A percentile compares a stretch with the other conserved stretches of the same genome.
These are phyloP conservation scores for Agriopis leucophaearia DNA, from an alignment of 2,888 invertebrate species.

Conservation along the genomic window DNA sequence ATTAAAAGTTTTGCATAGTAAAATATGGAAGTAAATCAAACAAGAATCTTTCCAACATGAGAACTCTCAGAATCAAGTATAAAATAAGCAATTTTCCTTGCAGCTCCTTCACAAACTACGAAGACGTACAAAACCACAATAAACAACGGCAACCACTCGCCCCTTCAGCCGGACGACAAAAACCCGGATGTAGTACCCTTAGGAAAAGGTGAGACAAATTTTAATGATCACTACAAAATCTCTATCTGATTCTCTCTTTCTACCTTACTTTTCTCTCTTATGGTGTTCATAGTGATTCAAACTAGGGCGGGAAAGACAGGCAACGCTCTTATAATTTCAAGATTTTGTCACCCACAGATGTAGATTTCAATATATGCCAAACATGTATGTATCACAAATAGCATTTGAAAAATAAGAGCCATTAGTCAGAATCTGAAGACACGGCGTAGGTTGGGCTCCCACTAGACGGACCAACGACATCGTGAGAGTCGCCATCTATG, in stretches of 20 bases:
- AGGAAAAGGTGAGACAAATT: constrained; percentile 89
- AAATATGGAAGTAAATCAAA: too few relatives aligned
- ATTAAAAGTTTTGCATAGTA: too few relatives aligned
- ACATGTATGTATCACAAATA: too few relatives aligned
- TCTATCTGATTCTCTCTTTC: not conserved
- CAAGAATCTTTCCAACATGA: not conserved
- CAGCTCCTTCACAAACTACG: constrained; percentile 75
- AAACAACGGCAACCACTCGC: constrained; percentile 84
- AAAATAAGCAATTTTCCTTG: constrained; percentile 41
- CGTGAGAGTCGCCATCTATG: too few relatives aligned
- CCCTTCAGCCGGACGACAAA: constrained; percentile 93
- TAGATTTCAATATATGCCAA: too few relatives aligned
- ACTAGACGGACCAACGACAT: too few relatives aligned
- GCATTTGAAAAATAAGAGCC: too few relatives aligned
- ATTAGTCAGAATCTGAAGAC: too few relatives aligned
- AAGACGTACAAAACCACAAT: constrained; percentile 88
- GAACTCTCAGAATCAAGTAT: not conserved
- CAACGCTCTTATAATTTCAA: too few relatives aligned
- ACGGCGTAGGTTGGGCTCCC: too few relatives aligned
- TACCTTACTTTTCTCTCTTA: not conserved
- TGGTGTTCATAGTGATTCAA: not conserved
- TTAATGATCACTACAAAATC: constrained; percentile 4
- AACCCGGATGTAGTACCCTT: constrained; percentile 96
- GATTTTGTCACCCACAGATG: too few relatives aligned
- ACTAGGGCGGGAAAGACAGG: not conserved